A percentile compares a stretch with the other conserved stretches of the same genome.
phyloP scores from a whole-genome alignment of 2,113 vertebrate genomes.

The Notothenia coriiceps region DNA sequence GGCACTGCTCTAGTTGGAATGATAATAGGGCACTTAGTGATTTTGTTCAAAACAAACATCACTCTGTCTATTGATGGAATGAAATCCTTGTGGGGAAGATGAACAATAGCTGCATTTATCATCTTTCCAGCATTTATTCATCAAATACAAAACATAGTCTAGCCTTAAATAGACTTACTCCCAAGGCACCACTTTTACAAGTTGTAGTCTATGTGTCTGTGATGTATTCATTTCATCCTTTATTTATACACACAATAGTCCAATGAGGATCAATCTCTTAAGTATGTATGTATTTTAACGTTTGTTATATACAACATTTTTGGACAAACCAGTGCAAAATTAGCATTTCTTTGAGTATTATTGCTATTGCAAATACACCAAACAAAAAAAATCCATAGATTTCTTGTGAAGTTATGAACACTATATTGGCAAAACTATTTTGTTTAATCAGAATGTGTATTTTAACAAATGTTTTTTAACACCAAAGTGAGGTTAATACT shows the following conservation, averaged over 20 bases:
- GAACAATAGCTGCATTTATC: slow-evolving; percentile 5
- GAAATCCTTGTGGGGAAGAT: neutral
- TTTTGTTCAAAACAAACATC: slow-evolving; percentile 5
- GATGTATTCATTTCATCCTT: neutral
- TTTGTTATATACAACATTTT: neutral
- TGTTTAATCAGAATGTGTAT: too few relatives aligned
- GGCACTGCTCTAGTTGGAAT: neutral
- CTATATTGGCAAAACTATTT: neutral
- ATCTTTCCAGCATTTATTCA: neutral
- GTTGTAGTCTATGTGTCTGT: neutral
- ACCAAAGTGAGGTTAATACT: neutral
- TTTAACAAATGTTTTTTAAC: neutral
- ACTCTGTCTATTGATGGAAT: neutral
- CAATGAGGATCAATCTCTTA: neutral
- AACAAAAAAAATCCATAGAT: neutral
- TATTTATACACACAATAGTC: neutral
- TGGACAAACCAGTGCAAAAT: neutral
- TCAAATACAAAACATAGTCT: neutral
- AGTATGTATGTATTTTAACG: neutral
- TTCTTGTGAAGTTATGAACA: neutral
- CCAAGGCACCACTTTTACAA: too few relatives aligned
- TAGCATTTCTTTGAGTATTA: neutral
- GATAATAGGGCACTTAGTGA: neutral
- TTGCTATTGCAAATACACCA: neutral
- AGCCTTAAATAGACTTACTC: neutral